These are phyloP conservation scores for Hydractinia symbiolongicarpus DNA, from an alignment of 30 jellyfish, hydroid and myxozoan genomes.

Conservation along the genomic window DNA sequence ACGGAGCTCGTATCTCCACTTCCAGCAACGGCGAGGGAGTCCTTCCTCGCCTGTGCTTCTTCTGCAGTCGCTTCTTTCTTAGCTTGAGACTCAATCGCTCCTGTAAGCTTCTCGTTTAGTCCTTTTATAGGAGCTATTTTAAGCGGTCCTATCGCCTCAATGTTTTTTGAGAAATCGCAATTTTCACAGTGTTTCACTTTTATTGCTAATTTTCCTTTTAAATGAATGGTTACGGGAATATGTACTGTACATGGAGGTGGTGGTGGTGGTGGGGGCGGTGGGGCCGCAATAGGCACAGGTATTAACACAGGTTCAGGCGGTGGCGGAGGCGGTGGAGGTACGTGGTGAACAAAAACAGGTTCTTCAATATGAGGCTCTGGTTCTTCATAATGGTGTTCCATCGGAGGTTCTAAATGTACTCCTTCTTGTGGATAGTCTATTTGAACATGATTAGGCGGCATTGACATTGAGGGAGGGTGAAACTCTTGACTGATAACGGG, in stretches of 20 bases:
- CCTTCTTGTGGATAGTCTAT: conserved; percentile 56
- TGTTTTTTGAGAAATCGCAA: conserved; percentile 74
- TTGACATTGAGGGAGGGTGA: conserved; percentile 35
- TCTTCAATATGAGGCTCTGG: conserved; percentile 52
- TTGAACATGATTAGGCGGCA: conserved; percentile 44
- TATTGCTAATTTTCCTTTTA: conserved; percentile 91
- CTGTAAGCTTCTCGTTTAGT: conserved; percentile 11
- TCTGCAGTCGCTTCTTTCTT: no score
- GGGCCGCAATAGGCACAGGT: conserved; percentile 88
- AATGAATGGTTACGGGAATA: conserved; percentile 91
- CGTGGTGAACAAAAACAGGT: conserved; percentile 67
- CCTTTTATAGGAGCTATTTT: conserved; percentile 30
- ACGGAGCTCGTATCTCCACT: not conserved
- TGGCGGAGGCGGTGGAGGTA: conserved; percentile 80
- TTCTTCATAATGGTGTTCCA: conserved; percentile 1
- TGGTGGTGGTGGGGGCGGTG: conserved; percentile 93
- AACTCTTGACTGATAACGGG: conserved; percentile 6
- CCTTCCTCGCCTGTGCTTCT: not conserved
- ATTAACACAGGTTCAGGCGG: conserved; percentile 55
- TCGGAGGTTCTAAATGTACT: conserved; percentile 52
- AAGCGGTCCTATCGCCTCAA: conserved; percentile 93
- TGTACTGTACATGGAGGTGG: conserved; percentile 99
- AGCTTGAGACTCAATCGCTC: conserved; percentile 12
- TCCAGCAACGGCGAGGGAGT: no score
- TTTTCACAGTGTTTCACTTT: conserved; percentile 82